These are phyloP conservation scores for Rhagium mordax DNA, from an alignment of 2,888 invertebrate genomes.

Conservation along the genomic window DNA sequence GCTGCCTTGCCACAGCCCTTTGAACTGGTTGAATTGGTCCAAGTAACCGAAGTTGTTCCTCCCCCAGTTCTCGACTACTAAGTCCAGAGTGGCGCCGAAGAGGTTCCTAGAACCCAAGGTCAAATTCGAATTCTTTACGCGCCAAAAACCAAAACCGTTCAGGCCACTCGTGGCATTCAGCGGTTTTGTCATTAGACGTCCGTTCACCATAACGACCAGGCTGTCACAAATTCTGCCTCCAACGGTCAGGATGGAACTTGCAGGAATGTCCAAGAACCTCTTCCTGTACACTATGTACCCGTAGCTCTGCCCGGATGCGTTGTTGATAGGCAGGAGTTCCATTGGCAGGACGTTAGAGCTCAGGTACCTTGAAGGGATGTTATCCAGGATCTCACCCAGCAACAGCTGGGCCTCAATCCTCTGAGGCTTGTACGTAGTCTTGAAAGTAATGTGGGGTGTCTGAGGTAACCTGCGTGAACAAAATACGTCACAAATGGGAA, in stretches of 20 bases:
- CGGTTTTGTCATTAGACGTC: slow-evolving; percentile 63
- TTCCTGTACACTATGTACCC: slow-evolving; percentile 74
- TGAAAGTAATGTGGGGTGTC: slow-evolving; percentile 82
- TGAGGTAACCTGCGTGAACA: slow-evolving; percentile 66
- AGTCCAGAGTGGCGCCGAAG: slow-evolving; percentile 64
- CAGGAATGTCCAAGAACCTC: slow-evolving; percentile 55
- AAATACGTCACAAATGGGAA: no score
- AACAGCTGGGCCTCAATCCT: slow-evolving; percentile 69
- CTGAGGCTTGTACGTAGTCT: slow-evolving; percentile 85
- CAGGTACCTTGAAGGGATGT: slow-evolving; percentile 30
- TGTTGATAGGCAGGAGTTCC: slow-evolving; percentile 66
- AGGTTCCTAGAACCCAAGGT: slow-evolving; percentile 53
- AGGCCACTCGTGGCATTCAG: slow-evolving; percentile 59
- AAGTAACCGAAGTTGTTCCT: slow-evolving; percentile 75
- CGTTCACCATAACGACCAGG: slow-evolving; percentile 70
- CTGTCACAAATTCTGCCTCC: slow-evolving; percentile 70
- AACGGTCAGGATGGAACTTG: slow-evolving; percentile 62
- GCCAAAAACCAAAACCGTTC: slow-evolving; percentile 70
- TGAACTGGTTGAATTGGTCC: slow-evolving; percentile 66
- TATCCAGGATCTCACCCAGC: slow-evolving; percentile 52
- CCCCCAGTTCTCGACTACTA: slow-evolving; percentile 86
- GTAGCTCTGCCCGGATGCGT: slow-evolving; percentile 72
- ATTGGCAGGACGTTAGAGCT: slow-evolving; percentile 54
- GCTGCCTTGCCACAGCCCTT: slow-evolving; percentile 67
- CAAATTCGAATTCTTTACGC: slow-evolving; percentile 58